These are phyloP conservation scores for Hemicrepidius hirtus DNA, from an alignment of 2,888 invertebrate genomes.

Conservation along the genomic window DNA sequence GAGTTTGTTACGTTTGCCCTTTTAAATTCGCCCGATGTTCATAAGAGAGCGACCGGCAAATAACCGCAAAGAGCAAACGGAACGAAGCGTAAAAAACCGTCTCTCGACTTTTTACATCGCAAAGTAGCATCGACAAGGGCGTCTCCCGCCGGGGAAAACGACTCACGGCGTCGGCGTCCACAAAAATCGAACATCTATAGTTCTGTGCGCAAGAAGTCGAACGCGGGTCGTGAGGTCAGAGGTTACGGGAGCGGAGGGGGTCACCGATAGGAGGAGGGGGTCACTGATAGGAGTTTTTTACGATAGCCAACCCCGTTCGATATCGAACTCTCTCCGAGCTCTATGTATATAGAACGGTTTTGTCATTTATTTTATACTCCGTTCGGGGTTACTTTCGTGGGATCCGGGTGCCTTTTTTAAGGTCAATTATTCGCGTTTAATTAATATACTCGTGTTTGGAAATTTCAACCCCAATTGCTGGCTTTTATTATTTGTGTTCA, in stretches of 20 bases:
- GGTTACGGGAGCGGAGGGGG: slow-evolving; percentile 60
- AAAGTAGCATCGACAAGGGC: slow-evolving; percentile 58
- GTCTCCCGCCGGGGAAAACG: slow-evolving; percentile 58
- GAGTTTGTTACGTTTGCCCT: slow-evolving; percentile 46
- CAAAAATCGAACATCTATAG: slow-evolving; percentile 72
- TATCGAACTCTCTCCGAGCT: slow-evolving; percentile 60
- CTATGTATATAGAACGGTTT: slow-evolving; percentile 46
- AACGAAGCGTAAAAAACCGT: slow-evolving; percentile 51
- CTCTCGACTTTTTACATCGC: slow-evolving; percentile 56
- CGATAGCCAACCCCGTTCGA: slow-evolving; percentile 69
- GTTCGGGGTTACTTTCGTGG: slow-evolving; percentile 32
- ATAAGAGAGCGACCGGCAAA: slow-evolving; percentile 50
- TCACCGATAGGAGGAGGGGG: slow-evolving; percentile 59
- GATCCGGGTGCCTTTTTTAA: slow-evolving; percentile 26
- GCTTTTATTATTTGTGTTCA: slow-evolving; percentile 48
- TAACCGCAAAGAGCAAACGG: slow-evolving; percentile 55
- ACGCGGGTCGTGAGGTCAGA: slow-evolving; percentile 64
- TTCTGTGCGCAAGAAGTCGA: slow-evolving; percentile 69
- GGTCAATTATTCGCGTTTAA: slow-evolving; percentile 43
- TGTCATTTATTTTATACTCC: slow-evolving; percentile 37
- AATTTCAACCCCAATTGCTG: slow-evolving; percentile 45
- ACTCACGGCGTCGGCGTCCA: slow-evolving; percentile 68
- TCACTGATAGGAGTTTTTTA: slow-evolving; percentile 68
- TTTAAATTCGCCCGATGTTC: slow-evolving; percentile 43
- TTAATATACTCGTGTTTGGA: slow-evolving; percentile 46